Percentiles rank a stretch among this genome's conserved stretches.
These are phyloP conservation scores for Spodoptera littoralis DNA, from an alignment of 2,888 invertebrate genomes.

Conservation along the genomic window DNA sequence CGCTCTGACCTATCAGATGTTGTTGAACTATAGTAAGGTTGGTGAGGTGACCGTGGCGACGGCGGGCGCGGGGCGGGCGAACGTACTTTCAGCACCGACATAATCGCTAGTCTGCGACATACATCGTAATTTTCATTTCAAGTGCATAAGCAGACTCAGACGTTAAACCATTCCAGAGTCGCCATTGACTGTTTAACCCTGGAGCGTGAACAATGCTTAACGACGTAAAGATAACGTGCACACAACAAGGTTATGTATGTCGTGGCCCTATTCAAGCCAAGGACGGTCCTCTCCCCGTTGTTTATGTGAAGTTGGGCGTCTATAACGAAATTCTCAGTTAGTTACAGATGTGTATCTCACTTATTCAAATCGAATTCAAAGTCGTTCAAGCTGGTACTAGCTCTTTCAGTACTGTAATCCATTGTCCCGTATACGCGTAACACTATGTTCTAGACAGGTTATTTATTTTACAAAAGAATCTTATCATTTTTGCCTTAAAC, in stretches of 20 bases:
- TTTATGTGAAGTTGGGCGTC: neutral
- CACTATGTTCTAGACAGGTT: no score
- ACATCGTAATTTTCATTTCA: slow-evolving; percentile 23
- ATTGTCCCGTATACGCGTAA: no score
- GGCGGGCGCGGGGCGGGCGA: slow-evolving; percentile 16
- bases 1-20: slow-evolving; percentile 42
- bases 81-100: slow-evolving; percentile 11
- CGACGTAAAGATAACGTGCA: slow-evolving; percentile 31
- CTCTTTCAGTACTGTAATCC: neutral
- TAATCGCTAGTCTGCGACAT: slow-evolving; percentile 12
- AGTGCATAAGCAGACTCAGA: slow-evolving; percentile 13
- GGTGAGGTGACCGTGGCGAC: slow-evolving; percentile 58
- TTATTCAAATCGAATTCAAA: neutral
- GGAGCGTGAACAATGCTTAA: slow-evolving; percentile 40
- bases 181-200: slow-evolving; percentile 33
- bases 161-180: slow-evolving; percentile 19
- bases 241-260: slow-evolving; percentile 27
- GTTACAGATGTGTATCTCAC: neutral
- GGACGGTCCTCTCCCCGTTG: slow-evolving; percentile 13
- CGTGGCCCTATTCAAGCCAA: slow-evolving; percentile 22
- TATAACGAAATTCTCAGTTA: neutral
- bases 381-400: neutral
- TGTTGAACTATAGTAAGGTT: slow-evolving; percentile 46
- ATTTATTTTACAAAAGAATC: no score
- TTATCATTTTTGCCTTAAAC: no score